Evolutionary conservation across 2,888 invertebrate species (phyloP).

Genomic region (Chrysolina oricalcia): DNA sequence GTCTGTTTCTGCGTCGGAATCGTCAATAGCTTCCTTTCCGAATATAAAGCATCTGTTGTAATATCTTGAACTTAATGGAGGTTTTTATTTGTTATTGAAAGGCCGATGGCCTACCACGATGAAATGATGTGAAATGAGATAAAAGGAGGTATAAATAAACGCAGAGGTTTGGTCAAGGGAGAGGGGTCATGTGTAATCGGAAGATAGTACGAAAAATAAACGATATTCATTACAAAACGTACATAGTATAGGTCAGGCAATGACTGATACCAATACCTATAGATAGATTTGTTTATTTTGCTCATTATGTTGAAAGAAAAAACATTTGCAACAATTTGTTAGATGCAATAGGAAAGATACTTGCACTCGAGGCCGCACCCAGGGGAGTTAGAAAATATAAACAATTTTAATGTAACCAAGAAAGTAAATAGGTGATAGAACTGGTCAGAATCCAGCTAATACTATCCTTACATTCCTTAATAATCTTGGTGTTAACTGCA

Average conservation of each 20-base stretch:
- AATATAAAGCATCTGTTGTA: conserved; percentile 63
- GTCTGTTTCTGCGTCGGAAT: conserved; percentile 50
- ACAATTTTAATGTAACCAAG: no score
- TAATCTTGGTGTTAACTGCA: no score
- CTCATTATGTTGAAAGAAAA: no score
- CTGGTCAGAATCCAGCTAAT: no score
- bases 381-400: no score
- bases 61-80: conserved; percentile 47
- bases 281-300: no score
- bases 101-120: conserved; percentile 50
- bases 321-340: no score
- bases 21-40: conserved; percentile 60
- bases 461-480: no score
- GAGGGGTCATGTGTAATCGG: neutral
- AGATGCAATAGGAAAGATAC: no score
- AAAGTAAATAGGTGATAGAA: no score
- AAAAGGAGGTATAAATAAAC: conserved; percentile 22
- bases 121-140: conserved; percentile 29
- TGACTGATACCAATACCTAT: neutral
- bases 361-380: no score
- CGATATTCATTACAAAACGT: conserved; percentile 6
- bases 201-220: neutral
- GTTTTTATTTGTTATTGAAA: conserved; percentile 46
- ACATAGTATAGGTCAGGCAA: neutral
- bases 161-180: conserved; percentile 18